These are phyloP conservation scores for Zaprionus davidi DNA, from an alignment of 1,140 invertebrate genomes.

Conservation along the genomic window DNA sequence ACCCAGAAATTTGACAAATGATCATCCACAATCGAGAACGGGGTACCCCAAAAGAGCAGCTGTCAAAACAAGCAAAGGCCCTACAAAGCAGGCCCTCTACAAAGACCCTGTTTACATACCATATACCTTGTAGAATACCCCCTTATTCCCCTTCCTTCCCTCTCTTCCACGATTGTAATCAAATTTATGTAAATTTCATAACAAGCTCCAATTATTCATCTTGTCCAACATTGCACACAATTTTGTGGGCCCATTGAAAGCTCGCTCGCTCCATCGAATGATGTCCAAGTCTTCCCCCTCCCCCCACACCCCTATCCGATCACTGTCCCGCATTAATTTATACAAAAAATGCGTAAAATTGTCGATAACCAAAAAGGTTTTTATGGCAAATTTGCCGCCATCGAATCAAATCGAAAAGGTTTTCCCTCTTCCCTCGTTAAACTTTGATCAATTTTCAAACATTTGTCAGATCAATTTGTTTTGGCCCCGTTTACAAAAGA, in stretches of 20 bases:
- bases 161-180: constrained; percentile 29
- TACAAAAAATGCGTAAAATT: constrained; percentile 71
- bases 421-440: constrained; percentile 23
- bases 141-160: neutral
- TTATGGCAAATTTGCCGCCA: constrained; percentile 56
- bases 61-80: constrained; percentile 30
- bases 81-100: constrained; percentile 9
- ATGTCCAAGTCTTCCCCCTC: neutral
- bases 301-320: neutral
- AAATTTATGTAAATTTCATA: constrained; percentile 81
- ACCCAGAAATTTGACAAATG: constrained; percentile 43
- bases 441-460: constrained; percentile 58
- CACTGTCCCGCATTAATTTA: constrained; percentile 52
- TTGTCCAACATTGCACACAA: constrained; percentile 73
- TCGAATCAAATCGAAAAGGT: constrained; percentile 56
- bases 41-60: constrained; percentile 19
- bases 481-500: neutral
- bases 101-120: too few relatives aligned
- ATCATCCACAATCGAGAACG: constrained; percentile 41
- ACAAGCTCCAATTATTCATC: constrained; percentile 76
- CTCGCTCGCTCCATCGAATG: neutral
- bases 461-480: constrained; percentile 21
- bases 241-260: constrained; percentile 31
- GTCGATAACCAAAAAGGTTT: constrained; percentile 37
- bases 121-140: constrained; percentile 4